Percentiles rank a stretch among this genome's conserved stretches.
These are phyloP conservation scores for Dicyrtomina minuta DNA, from an alignment of 2,888 invertebrate species.

Conservation along the genomic window DNA sequence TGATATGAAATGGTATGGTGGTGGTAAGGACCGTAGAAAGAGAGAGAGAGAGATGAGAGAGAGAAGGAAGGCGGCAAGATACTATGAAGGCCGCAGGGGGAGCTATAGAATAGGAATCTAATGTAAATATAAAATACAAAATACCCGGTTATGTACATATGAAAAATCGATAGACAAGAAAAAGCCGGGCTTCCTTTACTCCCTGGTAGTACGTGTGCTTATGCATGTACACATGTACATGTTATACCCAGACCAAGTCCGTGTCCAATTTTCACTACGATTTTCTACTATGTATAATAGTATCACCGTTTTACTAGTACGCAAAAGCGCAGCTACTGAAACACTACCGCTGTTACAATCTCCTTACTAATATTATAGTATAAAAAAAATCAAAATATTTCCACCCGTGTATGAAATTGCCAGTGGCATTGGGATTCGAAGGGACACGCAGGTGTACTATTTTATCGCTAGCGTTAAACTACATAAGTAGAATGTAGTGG, in stretches of 20 bases:
- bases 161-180: conserved; percentile 34
- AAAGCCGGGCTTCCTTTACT: conserved; percentile 8
- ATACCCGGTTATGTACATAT: no score
- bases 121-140: no score
- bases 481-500: no score
- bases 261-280: neutral
- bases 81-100: neutral
- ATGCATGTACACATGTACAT: no score
- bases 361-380: neutral
- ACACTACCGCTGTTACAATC: neutral
- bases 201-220: no score
- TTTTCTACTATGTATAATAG: neutral
- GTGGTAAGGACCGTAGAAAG: neutral
- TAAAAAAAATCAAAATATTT: neutral
- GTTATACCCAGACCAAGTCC: neutral
- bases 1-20: no score
- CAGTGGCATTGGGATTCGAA: no score
- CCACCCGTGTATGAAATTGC: no score
- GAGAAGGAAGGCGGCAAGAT: neutral
- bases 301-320: neutral
- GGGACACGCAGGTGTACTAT: no score
- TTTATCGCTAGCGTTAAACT: no score
- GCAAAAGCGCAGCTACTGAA: neutral
- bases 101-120: neutral
- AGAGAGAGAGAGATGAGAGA: conserved; percentile 5